Percentiles rank a stretch among this genome's conserved stretches.
phyloP scores from a whole-genome alignment of 2,113 vertebrate genomes.

The Holacanthus passer region DNA sequence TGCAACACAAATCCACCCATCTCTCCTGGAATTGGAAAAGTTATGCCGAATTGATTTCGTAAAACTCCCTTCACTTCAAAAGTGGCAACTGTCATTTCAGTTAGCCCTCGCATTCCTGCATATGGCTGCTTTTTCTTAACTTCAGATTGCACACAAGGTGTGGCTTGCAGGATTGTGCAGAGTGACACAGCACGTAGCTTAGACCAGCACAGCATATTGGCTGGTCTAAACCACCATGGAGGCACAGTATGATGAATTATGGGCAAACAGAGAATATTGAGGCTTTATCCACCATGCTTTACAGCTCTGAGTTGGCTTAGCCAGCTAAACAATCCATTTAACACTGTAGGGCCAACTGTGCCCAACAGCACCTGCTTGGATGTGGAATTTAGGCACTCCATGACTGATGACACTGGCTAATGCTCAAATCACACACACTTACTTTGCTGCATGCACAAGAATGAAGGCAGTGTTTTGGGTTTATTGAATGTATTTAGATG shows the following conservation, averaged over 20 bases:
- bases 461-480: constrained; percentile 21
- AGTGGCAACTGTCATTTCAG: background rate
- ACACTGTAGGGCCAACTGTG: constrained; percentile 34
- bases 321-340: constrained; percentile 67
- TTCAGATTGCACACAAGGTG: background rate
- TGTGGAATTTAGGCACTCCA: constrained; percentile 43
- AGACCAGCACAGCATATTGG: constrained; percentile 17
- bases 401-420: constrained; percentile 67
- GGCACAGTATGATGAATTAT: constrained; percentile 57
- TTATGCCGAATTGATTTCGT: background rate
- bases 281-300: constrained; percentile 59
- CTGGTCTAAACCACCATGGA: constrained; percentile 34
- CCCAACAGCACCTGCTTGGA: constrained; percentile 56
- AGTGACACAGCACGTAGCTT: constrained; percentile 10
- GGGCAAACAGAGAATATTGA: constrained; percentile 56
- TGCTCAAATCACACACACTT: constrained; percentile 51
- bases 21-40: background rate
- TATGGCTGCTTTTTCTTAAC: background rate
- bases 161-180: constrained; percentile 2
- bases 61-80: background rate
- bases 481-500: constrained; percentile 22
- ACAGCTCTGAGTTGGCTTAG: constrained; percentile 56
- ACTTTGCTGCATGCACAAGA: constrained; percentile 26
- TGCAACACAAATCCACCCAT: background rate
- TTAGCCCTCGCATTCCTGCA: background rate